Evolutionary conservation across 2,797 vertebrate genomes (phyloP).

Genomic region (Neoniphon sammara): DNA sequence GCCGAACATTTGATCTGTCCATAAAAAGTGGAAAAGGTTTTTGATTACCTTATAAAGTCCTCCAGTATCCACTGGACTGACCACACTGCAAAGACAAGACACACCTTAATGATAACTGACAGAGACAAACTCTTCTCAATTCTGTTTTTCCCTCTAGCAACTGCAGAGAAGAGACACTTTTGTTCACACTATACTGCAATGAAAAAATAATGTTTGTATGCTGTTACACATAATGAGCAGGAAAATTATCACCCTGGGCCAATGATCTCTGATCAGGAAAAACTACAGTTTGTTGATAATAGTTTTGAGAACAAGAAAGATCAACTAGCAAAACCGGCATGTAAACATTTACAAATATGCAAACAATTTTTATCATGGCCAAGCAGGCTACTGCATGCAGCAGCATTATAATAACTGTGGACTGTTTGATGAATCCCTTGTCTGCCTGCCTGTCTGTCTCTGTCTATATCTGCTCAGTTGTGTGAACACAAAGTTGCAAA

Average conservation of each 20-base stretch:
- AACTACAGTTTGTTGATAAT: no score
- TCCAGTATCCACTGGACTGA: background rate
- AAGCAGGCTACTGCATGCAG: no score
- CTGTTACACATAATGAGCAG: background rate
- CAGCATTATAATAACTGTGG: no score
- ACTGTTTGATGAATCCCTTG: conserved; percentile 6
- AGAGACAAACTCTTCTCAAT: background rate
- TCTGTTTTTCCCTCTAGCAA: background rate
- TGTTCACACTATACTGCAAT: background rate
- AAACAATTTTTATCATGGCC: no score
- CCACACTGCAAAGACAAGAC: conserved; percentile 9
- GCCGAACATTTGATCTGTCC: conserved; percentile 55
- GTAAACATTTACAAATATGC: no score
- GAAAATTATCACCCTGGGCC: background rate
- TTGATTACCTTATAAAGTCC: conserved; percentile 13
- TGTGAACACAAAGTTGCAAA: background rate
- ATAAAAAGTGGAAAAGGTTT: conserved; percentile 3
- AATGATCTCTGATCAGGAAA: background rate
- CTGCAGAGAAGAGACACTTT: background rate
- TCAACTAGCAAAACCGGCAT: no score
- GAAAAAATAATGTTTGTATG: no score
- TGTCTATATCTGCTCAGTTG: background rate
- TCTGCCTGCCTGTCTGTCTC: background rate
- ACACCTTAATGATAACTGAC: conserved; percentile 1
- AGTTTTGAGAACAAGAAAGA: no score